Percentiles rank a stretch among this genome's conserved stretches.
Conservation (phyloP, 2,888 invertebrate genomes). For the Rotaria sp. region DNA sequence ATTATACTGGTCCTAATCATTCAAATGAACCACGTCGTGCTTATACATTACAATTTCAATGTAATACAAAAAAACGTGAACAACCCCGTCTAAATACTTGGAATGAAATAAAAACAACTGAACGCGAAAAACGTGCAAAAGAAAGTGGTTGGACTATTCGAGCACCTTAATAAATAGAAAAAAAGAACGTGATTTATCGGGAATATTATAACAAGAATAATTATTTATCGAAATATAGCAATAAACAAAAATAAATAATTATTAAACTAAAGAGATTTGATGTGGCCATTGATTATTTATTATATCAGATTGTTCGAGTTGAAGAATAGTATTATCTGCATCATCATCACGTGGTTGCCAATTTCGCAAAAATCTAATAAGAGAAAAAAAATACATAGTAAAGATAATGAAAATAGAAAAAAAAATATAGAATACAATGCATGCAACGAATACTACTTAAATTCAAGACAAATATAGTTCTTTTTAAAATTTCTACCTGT, state of each 20-base stretch:
- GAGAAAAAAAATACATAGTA: neutral
- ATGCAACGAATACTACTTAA: no score
- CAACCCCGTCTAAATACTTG: neutral
- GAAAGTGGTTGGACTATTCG: conserved; percentile 6
- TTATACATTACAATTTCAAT: conserved; percentile 3
- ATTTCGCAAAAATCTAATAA: neutral
- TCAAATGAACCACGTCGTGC: neutral
- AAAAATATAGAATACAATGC: no score
- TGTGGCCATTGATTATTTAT: neutral
- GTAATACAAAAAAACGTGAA: conserved; percentile 7
- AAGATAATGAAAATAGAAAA: neutral
- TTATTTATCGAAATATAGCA: neutral
- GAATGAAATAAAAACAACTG: neutral
- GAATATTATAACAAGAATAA: neutral
- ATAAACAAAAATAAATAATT: neutral
- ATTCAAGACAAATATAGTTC: no score
- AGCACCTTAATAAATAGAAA: neutral
- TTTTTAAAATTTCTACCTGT: no score
- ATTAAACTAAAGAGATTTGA: neutral
- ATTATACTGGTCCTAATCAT: neutral
- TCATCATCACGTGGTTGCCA: neutral
- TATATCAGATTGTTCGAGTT: neutral
- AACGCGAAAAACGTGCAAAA: conserved; percentile 21
- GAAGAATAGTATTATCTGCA: neutral
- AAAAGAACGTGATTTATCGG: neutral